phyloP scores from a whole-genome alignment of 2,888 invertebrate species.

The Acrocera orbiculus region DNA sequence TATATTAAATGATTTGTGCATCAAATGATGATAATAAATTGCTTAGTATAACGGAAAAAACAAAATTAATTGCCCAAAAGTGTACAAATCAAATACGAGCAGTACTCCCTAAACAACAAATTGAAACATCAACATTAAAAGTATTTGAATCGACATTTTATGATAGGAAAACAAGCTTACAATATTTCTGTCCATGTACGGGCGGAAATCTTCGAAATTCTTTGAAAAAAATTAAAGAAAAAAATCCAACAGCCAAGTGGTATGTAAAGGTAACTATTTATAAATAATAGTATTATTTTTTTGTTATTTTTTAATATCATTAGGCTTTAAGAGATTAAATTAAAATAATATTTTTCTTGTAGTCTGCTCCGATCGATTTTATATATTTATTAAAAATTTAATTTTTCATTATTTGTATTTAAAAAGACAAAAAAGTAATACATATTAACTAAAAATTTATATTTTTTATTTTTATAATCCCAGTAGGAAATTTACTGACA shows the following conservation, averaged over 20 bases:
- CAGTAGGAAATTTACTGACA: too few relatives aligned
- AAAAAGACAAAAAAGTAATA: too few relatives aligned
- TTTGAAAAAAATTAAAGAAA: slow-evolving; percentile 20
- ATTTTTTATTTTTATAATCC: too few relatives aligned
- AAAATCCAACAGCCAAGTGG: slow-evolving; percentile 37
- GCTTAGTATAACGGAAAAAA: slow-evolving; percentile 18
- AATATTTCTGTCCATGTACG: slow-evolving; percentile 26
- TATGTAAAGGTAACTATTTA: slow-evolving; percentile 48
- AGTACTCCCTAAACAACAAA: background rate
- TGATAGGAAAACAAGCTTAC: slow-evolving; percentile 15
- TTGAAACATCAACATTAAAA: background rate
- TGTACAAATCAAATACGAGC: slow-evolving; percentile 21
- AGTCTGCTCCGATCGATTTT: too few relatives aligned
- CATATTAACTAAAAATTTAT: too few relatives aligned
- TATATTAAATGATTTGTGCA: slow-evolving; percentile 22
- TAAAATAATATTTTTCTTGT: background rate
- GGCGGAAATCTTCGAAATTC: slow-evolving; percentile 24
- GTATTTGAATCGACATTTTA: background rate
- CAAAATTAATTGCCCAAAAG: slow-evolving; percentile 25
- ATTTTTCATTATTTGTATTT: too few relatives aligned
- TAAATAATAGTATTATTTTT: background rate
- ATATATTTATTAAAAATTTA: too few relatives aligned
- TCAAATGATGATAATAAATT: slow-evolving; percentile 24
- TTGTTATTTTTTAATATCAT: background rate
- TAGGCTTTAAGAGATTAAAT: background rate